These are phyloP conservation scores for Fissipunctia ypsillon DNA, from an alignment of 2,888 invertebrate genomes.

Conservation along the genomic window DNA sequence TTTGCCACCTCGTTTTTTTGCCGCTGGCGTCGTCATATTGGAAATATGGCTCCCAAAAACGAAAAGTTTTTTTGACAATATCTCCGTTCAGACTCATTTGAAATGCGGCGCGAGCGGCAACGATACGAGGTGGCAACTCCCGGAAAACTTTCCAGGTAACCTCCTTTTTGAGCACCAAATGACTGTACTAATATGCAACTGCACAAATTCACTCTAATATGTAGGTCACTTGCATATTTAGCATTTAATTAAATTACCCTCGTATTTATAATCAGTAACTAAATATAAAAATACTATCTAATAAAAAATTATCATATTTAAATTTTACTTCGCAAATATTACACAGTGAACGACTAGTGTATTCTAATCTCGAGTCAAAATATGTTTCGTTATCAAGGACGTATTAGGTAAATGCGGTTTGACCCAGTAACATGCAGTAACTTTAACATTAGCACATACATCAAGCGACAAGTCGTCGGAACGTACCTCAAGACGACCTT, in stretches of 20 bases:
- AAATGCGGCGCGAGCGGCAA: too few relatives aligned
- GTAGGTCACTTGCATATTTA: background rate
- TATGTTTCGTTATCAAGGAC: slow-evolving; percentile 65
- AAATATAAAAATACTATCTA: background rate
- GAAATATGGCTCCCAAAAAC: too few relatives aligned
- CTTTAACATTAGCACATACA: slow-evolving; percentile 45
- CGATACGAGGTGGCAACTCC: too few relatives aligned
- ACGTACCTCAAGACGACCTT: slow-evolving; percentile 1
- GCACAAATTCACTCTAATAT: too few relatives aligned
- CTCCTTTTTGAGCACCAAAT: too few relatives aligned
- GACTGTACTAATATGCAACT: too few relatives aligned
- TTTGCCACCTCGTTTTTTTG: too few relatives aligned
- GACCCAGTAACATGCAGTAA: slow-evolving; percentile 56
- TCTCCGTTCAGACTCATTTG: too few relatives aligned
- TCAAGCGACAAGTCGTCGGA: slow-evolving; percentile 11
- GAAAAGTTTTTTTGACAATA: too few relatives aligned
- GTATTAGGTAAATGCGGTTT: slow-evolving; percentile 56
- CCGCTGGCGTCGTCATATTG: too few relatives aligned
- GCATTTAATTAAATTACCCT: background rate
- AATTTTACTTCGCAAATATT: background rate
- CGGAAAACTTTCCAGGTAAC: too few relatives aligned
- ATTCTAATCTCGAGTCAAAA: slow-evolving; percentile 56
- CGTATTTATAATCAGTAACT: background rate
- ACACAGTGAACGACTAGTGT: slow-evolving; percentile 15
- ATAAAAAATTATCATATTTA: too few relatives aligned